Percentiles rank a stretch among this genome's conserved stretches.
Evolutionary conservation across 1,140 invertebrate species (phyloP).

Genomic region (Diabrotica virgifera): DNA sequence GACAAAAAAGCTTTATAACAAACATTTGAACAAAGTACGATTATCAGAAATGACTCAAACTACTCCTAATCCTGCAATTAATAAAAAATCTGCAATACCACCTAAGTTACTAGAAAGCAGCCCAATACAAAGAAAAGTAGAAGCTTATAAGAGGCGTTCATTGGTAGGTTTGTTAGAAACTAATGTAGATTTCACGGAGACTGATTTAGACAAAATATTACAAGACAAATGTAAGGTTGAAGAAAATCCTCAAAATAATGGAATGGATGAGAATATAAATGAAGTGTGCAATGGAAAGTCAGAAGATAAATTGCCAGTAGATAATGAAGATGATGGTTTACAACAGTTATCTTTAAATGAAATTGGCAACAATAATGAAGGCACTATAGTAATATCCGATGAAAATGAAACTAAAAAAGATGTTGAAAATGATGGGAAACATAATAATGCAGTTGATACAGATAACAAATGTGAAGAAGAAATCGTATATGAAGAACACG

Average conservation of each 20-base stretch:
- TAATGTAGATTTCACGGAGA: slow-evolving; percentile 46
- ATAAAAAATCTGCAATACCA: slow-evolving; percentile 7
- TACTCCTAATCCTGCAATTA: not conserved
- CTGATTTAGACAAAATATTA: slow-evolving; percentile 38
- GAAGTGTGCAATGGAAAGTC: no score
- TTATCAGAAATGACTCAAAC: slow-evolving; percentile 10
- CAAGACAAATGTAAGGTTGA: slow-evolving; percentile 20
- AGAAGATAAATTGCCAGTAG: not conserved
- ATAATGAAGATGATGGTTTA: not conserved
- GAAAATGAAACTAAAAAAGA: not conserved
- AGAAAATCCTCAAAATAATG: slow-evolving; percentile 1
- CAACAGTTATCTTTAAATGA: not conserved
- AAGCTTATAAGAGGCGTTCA: slow-evolving; percentile 39
- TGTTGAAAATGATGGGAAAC: not conserved
- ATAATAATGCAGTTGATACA: not conserved
- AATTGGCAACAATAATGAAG: not conserved
- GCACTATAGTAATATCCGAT: not conserved
- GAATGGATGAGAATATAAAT: not conserved
- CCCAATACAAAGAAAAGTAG: slow-evolving; percentile 21
- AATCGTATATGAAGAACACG: not conserved
- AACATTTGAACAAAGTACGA: slow-evolving; percentile 39
- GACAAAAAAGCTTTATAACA: slow-evolving; percentile 34
- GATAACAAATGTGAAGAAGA: not conserved
- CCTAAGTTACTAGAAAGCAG: slow-evolving; percentile 37
- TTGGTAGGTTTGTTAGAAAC: slow-evolving; percentile 42